Percentiles rank a stretch among this genome's conserved stretches.
phyloP scores from a whole-genome alignment of 2,888 invertebrate genomes.

The Philaethria dido region DNA sequence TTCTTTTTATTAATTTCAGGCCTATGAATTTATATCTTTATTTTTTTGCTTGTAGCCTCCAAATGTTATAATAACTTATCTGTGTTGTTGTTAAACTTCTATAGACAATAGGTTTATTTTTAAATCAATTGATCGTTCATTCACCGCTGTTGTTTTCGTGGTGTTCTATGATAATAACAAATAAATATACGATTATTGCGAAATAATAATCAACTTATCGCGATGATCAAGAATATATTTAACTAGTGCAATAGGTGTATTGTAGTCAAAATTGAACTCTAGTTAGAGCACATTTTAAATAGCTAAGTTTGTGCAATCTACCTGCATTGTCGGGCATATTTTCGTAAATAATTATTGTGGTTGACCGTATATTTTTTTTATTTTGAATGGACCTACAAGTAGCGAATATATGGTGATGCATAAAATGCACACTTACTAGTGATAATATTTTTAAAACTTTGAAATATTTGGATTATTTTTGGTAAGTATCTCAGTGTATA shows the following conservation, averaged over 20 bases:
- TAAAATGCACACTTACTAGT: slow-evolving; percentile 61
- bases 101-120: slow-evolving; percentile 67
- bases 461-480: slow-evolving; percentile 63
- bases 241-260: slow-evolving; percentile 72
- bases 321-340: slow-evolving; percentile 77
- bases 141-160: slow-evolving; percentile 83
- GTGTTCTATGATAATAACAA: slow-evolving; percentile 79
- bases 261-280: slow-evolving; percentile 57
- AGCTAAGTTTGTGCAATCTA: slow-evolving; percentile 77
- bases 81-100: slow-evolving; percentile 62
- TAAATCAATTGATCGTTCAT: slow-evolving; percentile 81
- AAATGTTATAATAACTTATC: slow-evolving; percentile 42
- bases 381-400: slow-evolving; percentile 64
- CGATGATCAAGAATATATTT: slow-evolving; percentile 65
- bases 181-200: slow-evolving; percentile 75
- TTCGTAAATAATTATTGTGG: slow-evolving; percentile 73
- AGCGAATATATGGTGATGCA: slow-evolving; percentile 64
- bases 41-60: background rate
- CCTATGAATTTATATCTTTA: background rate
- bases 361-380: slow-evolving; percentile 58
- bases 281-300: slow-evolving; percentile 58
- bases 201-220: slow-evolving; percentile 62
- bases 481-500: slow-evolving; percentile 68
- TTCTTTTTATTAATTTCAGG: background rate
- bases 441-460: slow-evolving; percentile 57